phyloP scores from a whole-genome alignment of 2,113 vertebrate genomes.

The Tragulus kanchil region DNA sequence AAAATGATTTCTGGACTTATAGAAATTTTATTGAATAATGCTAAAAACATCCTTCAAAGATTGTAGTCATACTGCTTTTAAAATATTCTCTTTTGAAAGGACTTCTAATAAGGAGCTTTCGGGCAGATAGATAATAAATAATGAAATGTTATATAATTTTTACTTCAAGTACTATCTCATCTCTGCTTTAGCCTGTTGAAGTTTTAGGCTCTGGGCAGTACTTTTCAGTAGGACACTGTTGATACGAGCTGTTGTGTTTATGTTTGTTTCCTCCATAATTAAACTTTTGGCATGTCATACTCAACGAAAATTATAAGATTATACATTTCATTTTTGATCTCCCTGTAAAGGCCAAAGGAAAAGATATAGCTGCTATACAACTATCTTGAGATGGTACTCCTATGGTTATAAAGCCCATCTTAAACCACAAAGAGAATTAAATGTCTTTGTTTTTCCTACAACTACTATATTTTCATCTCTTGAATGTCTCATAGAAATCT shows the following conservation, averaged over 20 bases:
- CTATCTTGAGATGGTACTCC: background rate
- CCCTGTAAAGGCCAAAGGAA: background rate
- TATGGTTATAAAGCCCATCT: background rate
- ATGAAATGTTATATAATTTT: constrained; percentile 11
- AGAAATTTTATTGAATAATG: background rate
- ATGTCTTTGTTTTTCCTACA: background rate
- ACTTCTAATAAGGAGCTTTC: background rate
- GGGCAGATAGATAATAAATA: background rate
- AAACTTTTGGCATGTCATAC: background rate
- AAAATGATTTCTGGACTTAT: background rate
- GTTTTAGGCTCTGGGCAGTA: background rate
- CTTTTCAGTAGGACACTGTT: constrained; percentile 1
- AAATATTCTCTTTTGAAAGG: background rate
- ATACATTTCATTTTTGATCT: background rate
- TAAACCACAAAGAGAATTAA: background rate
- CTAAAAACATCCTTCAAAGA: background rate
- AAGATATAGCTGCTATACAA: background rate
- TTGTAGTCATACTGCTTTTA: background rate
- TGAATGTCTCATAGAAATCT: background rate
- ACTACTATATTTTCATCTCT: constrained; percentile 33
- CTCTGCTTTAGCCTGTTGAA: background rate
- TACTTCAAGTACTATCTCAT: background rate
- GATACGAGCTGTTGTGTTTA: constrained; percentile 2
- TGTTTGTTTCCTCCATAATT: background rate
- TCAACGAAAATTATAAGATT: constrained; percentile 8